Percentiles rank a stretch among this genome's conserved stretches.
Conservation (phyloP, 1,140 invertebrate species). For the Carposina sasakii region DNA sequence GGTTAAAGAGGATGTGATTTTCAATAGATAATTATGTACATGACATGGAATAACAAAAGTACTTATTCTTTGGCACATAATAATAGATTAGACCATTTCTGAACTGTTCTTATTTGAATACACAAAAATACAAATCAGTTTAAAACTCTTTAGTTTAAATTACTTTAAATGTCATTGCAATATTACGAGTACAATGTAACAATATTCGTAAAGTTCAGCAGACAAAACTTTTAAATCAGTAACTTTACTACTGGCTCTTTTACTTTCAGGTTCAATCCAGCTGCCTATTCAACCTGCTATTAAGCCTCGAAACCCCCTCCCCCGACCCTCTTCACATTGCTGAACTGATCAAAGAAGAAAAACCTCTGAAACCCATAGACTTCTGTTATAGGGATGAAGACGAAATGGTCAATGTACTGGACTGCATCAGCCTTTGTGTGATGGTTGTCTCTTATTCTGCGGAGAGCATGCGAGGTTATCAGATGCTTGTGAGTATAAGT, state of each 20-base stretch:
- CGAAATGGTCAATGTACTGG: conserved; percentile 93
- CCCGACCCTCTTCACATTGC: conserved; percentile 96
- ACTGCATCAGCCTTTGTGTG: conserved; percentile 95
- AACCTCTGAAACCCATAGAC: conserved; percentile 96
- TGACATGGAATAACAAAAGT: too few species aligned
- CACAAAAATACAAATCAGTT: too few species aligned
- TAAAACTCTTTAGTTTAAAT: too few species aligned
- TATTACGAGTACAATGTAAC: too few species aligned
- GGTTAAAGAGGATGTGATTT: too few species aligned
- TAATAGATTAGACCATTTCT: neutral
- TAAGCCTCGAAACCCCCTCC: conserved; percentile 93
- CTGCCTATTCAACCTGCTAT: conserved; percentile 91
- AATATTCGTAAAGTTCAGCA: too few species aligned
- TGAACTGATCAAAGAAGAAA: conserved; percentile 95
- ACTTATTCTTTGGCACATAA: too few species aligned
- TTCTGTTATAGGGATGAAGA: conserved; percentile 98
- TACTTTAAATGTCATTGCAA: too few species aligned
- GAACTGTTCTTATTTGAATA: conserved; percentile 1
- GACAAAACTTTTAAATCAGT: too few species aligned
- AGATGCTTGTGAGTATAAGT: conserved; percentile 90
- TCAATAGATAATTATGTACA: too few species aligned
- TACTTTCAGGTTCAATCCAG: conserved; percentile 86
- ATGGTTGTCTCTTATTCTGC: conserved; percentile 98
- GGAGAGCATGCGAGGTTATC: conserved; percentile 94
- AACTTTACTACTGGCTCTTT: too few species aligned